These are phyloP conservation scores for Crocidura indochinensis DNA, from an alignment of 2,797 vertebrate genomes.

Conservation along the genomic window DNA sequence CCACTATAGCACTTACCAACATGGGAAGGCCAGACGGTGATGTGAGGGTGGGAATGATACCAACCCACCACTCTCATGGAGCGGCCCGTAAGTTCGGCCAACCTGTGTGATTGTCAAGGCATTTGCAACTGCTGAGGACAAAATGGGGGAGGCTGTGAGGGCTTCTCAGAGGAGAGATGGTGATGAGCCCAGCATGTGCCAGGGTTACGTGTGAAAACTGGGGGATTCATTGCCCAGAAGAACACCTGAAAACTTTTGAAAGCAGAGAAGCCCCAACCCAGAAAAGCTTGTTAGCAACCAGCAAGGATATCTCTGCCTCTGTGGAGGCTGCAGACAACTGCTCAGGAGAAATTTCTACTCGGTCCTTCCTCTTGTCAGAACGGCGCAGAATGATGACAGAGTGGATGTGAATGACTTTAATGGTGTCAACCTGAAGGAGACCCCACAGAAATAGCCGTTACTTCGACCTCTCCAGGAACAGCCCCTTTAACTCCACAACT, in stretches of 20 bases:
- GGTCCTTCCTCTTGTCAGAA: slow-evolving; percentile 98
- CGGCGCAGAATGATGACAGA: slow-evolving; percentile 98
- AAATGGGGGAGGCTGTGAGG: neutral
- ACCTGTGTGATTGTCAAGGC: slow-evolving; percentile 92
- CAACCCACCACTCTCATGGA: slow-evolving; percentile 98
- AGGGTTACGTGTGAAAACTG: slow-evolving; percentile 24
- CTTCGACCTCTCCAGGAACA: neutral
- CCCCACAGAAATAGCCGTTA: slow-evolving; percentile 21
- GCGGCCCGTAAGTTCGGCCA: slow-evolving; percentile 96
- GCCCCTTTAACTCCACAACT: neutral
- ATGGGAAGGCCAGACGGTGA: slow-evolving; percentile 98
- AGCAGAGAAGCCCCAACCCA: neutral
- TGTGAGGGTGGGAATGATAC: slow-evolving; percentile 99
- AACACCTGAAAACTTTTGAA: slow-evolving; percentile 12
- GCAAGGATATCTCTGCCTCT: slow-evolving; percentile 96
- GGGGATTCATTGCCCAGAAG: neutral
- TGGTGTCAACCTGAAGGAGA: slow-evolving; percentile 91
- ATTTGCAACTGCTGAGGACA: slow-evolving; percentile 44
- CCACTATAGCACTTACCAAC: slow-evolving; percentile 91
- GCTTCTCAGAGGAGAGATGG: slow-evolving; percentile 7
- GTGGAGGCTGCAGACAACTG: slow-evolving; percentile 98
- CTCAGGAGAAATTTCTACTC: slow-evolving; percentile 98
- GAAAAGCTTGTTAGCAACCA: slow-evolving; percentile 6
- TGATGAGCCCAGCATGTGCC: slow-evolving; percentile 26
- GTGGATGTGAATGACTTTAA: slow-evolving; percentile 96